These are phyloP conservation scores for Notothenia rossii DNA, from an alignment of 2,113 vertebrate genomes.

Conservation along the genomic window DNA sequence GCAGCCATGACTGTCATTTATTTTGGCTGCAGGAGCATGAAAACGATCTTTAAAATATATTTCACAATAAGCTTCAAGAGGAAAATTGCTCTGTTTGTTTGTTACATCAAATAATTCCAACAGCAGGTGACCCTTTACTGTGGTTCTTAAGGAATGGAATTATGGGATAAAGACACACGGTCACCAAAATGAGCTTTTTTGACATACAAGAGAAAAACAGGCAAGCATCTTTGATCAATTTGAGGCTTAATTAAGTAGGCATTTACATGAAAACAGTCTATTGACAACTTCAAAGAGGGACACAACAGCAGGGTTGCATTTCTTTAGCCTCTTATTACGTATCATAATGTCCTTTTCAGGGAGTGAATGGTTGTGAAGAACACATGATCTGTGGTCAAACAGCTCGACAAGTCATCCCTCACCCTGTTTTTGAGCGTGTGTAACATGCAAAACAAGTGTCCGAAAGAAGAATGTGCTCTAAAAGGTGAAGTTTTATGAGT, in stretches of 20 bases:
- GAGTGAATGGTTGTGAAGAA: slow-evolving; percentile 31
- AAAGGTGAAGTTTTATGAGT: slow-evolving; percentile 10
- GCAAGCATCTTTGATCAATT: slow-evolving; percentile 8
- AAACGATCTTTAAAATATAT: slow-evolving; percentile 24
- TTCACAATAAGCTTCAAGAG: neutral
- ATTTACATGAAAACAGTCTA: slow-evolving; percentile 49
- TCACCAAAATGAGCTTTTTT: slow-evolving; percentile 27
- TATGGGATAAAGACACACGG: neutral
- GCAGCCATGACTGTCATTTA: neutral
- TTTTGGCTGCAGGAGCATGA: neutral
- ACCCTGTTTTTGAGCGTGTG: slow-evolving; percentile 33
- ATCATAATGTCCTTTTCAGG: slow-evolving; percentile 63
- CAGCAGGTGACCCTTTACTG: neutral
- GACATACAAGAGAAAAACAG: slow-evolving; percentile 15
- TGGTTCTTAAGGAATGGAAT: neutral
- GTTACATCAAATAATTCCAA: neutral
- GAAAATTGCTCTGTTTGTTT: slow-evolving; percentile 19
- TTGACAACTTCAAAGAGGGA: slow-evolving; percentile 37
- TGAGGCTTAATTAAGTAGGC: neutral
- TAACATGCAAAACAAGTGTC: slow-evolving; percentile 1
- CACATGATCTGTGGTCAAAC: slow-evolving; percentile 48
- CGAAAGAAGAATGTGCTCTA: neutral
- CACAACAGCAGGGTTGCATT: slow-evolving; percentile 63
- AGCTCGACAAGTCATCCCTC: slow-evolving; percentile 41
- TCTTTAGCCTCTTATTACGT: slow-evolving; percentile 72